phyloP scores from a whole-genome alignment of 2,113 vertebrate species.

The Xiphophorus maculatus region DNA sequence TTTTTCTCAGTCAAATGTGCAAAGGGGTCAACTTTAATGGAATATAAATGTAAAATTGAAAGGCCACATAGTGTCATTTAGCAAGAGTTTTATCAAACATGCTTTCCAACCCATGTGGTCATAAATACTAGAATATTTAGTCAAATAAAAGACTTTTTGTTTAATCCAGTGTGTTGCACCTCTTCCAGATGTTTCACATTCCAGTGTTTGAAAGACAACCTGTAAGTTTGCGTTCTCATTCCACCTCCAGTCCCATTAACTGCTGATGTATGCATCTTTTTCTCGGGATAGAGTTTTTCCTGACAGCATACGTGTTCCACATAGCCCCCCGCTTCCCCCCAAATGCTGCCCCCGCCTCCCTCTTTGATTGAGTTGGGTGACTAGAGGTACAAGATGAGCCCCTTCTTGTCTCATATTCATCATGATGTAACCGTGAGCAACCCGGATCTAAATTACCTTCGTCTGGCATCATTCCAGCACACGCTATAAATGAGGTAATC shows the following conservation, averaged over 20 bases:
- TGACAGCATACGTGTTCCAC: slow-evolving; percentile 42
- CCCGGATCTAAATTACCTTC: slow-evolving; percentile 98
- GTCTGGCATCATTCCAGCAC: slow-evolving; percentile 97
- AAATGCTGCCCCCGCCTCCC: slow-evolving; percentile 50
- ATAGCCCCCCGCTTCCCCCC: not conserved
- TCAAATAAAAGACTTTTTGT: not conserved
- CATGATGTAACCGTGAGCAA: slow-evolving; percentile 99
- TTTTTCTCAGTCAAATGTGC: slow-evolving; percentile 71
- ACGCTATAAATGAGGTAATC: slow-evolving; percentile 99
- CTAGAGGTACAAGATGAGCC: slow-evolving; percentile 83
- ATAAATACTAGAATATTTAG: slow-evolving; percentile 56
- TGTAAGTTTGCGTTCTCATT: not conserved
- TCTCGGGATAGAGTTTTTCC: slow-evolving; percentile 37
- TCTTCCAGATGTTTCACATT: not conserved
- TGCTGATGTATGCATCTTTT: slow-evolving; percentile 42
- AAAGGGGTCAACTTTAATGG: slow-evolving; percentile 69
- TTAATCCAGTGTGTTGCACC: not conserved
- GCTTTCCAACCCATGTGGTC: slow-evolving; percentile 32
- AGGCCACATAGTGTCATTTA: slow-evolving; percentile 60
- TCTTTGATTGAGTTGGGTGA: slow-evolving; percentile 72
- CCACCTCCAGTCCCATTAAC: slow-evolving; percentile 26
- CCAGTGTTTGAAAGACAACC: slow-evolving; percentile 11
- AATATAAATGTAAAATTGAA: slow-evolving; percentile 59
- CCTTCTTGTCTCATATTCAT: slow-evolving; percentile 89
- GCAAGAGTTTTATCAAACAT: slow-evolving; percentile 58